Evolutionary conservation across 2,888 invertebrate species (phyloP), one percentile per base, ranked within the genome.

Genomic region (Drosophila antonietae): DNA sequence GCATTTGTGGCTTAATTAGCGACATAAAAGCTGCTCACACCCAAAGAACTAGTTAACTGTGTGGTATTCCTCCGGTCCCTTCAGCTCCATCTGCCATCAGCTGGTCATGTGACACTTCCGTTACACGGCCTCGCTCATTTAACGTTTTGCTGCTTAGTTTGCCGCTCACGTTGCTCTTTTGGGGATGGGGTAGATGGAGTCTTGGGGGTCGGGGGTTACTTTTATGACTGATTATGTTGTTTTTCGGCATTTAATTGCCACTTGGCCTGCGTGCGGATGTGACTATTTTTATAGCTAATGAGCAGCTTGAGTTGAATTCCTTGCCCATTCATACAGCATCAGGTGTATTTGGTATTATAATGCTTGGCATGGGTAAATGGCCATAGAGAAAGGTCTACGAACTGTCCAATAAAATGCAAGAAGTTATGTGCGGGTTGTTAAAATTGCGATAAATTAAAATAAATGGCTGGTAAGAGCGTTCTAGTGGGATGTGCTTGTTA

Each of bases 271-370:
- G 62, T 75, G 66, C 63, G 78, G 75, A 81, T 83, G 80, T 88
- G 85, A 88, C 85, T 82, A 85, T 78, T 83, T 88, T 88, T 85
- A 88, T 83, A 83, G 86, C 68, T 83, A 83, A 88, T 83, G 80
- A 88, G 88, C 83, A 74, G 71, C 75, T 83, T 73, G 77, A 69
- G 74, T 66, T 71, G 67, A 72, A 68, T 80, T 83, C 69, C 60
- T 58, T 55, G 66, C 28, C 70, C 53, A 57, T 68, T 73, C 35
- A 15, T 3, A 56, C 64, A 41, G 70, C 67, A 75, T 84, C 84
- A 87, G 79, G 85, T 84, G 82, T 56, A 68, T 58, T 46, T 18
- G 43, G 33, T 20, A 28, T 41, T 65, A 53, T 63, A 51, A 60
- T 31, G 46, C 31, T 44, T 60, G 56, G 51, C 46, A 31, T 57